Conservation (phyloP, 2,113 vertebrate species). For the Erythrocercus mccallii region DNA sequence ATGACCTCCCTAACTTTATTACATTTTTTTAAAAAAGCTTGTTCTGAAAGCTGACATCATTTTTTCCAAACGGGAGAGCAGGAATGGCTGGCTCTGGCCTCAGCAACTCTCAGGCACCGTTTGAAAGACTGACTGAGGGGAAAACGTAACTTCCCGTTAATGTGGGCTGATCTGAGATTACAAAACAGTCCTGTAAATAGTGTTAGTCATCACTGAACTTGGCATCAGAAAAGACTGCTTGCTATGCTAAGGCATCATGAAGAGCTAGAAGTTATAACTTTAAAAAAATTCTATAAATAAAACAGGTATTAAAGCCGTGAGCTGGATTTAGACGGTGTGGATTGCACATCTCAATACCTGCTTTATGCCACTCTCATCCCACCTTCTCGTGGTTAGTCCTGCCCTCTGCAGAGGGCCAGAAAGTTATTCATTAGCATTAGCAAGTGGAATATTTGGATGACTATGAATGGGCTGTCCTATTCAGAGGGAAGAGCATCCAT, state of each 20-base stretch:
- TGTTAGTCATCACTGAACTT: constrained; percentile 52
- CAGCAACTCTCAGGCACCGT: constrained; percentile 5
- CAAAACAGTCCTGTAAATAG: constrained; percentile 64
- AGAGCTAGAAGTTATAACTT: background rate
- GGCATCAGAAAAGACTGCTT: constrained; percentile 9
- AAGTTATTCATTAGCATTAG: constrained; percentile 24
- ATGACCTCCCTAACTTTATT: background rate
- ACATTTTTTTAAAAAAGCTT: background rate
- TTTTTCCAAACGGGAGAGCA: background rate
- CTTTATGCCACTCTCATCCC: background rate
- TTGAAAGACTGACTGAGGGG: constrained; percentile 16
- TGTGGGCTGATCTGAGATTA: constrained; percentile 57
- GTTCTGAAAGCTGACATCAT: background rate
- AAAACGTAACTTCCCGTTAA: constrained; percentile 60
- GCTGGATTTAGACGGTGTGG: background rate
- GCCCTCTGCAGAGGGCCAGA: constrained; percentile 5
- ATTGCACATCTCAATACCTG: background rate
- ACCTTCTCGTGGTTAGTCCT: background rate
- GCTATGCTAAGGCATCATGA: background rate
- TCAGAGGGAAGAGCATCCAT: constrained; percentile 7
- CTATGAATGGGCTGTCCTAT: constrained; percentile 52
- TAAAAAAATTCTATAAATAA: background rate
- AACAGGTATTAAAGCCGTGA: background rate
- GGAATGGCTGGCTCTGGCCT: background rate
- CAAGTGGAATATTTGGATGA: constrained; percentile 33